Conservation (phyloP, 2,888 invertebrate species). For the Tipula unca region DNA sequence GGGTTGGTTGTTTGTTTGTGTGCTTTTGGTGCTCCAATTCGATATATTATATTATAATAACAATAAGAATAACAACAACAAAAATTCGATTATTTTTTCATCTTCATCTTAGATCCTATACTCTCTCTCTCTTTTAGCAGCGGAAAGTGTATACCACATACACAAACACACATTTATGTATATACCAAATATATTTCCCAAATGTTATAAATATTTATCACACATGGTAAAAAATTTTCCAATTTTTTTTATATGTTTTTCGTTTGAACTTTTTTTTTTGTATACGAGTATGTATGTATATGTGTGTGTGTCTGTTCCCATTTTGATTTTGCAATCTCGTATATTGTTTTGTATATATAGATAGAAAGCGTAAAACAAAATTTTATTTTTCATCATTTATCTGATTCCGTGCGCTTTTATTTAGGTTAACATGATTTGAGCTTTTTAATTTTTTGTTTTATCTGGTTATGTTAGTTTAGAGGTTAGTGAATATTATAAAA, state of each 20-base stretch:
- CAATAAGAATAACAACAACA: background rate
- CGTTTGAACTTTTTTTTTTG: background rate
- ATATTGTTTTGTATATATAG: background rate
- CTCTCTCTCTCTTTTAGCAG: background rate
- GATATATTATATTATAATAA: background rate
- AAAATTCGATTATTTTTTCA: background rate
- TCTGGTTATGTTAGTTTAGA: background rate
- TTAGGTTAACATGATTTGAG: background rate
- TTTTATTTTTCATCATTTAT: background rate
- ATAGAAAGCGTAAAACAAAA: background rate
- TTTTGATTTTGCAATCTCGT: background rate
- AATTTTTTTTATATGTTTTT: background rate
- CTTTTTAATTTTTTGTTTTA: background rate
- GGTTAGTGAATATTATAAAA: background rate
- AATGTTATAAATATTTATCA: conserved; percentile 8
- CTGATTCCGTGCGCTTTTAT: background rate
- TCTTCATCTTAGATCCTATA: background rate
- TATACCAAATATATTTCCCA: background rate
- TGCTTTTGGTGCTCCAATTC: background rate
- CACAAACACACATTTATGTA: background rate
- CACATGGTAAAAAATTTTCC: background rate
- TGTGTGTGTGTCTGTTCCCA: background rate
- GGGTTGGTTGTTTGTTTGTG: background rate
- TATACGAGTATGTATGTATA: background rate
- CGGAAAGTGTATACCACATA: background rate